Base-by-base conservation (phyloP, 2,888 invertebrate genomes). In the Drosophila greeni region DNA sequence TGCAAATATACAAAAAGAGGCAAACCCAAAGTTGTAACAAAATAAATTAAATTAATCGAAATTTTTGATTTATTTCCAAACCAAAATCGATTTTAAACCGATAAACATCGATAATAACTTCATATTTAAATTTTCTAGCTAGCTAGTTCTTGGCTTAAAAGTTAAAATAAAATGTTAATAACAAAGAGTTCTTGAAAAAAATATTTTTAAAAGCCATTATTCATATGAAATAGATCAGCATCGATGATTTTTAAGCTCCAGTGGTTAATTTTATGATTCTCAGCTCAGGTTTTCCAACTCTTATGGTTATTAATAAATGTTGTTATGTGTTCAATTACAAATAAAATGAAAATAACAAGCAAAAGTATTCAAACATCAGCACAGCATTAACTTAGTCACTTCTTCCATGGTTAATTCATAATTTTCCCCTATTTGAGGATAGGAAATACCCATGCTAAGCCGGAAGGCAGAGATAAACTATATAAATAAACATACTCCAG, bases 401-500 rank as follows among this genome's bases (percentile, higher is more conserved):
- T 45, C 45, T 47, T 45, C 5, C 45, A 5, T 47, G 45, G 29
- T 5, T 31, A 31, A 47, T 47, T 31, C 14, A 36, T 48, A 16
- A 14, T 29, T 6, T 55, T 36, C 12, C 12, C 12, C 5, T 12
- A n/a, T 8, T 45, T 45, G 18, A 29, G 11, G 14, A 29, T 2
- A 14, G 56, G 55, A 56, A 56, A 29, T 56, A 16, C 37, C 20
- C 36, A 2, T 14, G 29, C 3, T 11, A 20, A 16, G 31, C 9
- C 33, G 49, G 18, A 54, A 24, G 23, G 3, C 42, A 31, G 43
- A 60, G 59, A 59, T 59, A 59, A 59, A 58, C 11, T 36, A 8
- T 37, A 59, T 37, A 33, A 34, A 66, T 59, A 48, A 48, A 47
- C 47, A 24, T 12, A 64, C 40, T 36, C 40, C 24, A 60, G 59